phyloP scores from a whole-genome alignment of 2,113 vertebrate species.

The Caracal caracal region DNA sequence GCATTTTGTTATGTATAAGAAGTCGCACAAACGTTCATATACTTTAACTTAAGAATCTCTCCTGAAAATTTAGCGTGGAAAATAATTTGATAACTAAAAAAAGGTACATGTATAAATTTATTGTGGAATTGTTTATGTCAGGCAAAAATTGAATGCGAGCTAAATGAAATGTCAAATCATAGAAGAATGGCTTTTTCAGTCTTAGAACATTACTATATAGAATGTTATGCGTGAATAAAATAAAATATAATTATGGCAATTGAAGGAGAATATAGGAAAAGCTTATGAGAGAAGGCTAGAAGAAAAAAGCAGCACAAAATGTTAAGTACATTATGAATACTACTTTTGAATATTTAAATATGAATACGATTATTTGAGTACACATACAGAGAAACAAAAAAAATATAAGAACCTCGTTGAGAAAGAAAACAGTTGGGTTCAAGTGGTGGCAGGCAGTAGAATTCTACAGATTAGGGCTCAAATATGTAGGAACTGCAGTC shows the following conservation, averaged over 20 bases:
- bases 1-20: neutral
- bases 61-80: constrained; percentile 49
- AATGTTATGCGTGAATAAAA: constrained; percentile 47
- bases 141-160: constrained; percentile 23
- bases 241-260: constrained; percentile 52
- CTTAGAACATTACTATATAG: constrained; percentile 34
- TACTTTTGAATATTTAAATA: constrained; percentile 7
- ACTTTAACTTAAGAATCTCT: neutral
- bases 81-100: constrained; percentile 47
- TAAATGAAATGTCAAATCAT: constrained; percentile 42
- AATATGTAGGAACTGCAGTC: neutral
- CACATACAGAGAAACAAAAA: neutral
- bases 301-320: constrained; percentile 37
- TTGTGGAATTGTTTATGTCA: constrained; percentile 22
- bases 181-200: constrained; percentile 45
- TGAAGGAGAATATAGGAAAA: constrained; percentile 14
- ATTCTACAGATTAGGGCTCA: neutral
- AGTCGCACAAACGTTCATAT: neutral
- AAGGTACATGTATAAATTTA: neutral
- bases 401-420: neutral
- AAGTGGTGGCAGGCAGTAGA: neutral
- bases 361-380: neutral
- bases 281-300: neutral
- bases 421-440: neutral
- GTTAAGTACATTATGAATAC: constrained; percentile 8